Conservation (phyloP, 2,888 invertebrate species). For the Frankliniella fusca region DNA sequence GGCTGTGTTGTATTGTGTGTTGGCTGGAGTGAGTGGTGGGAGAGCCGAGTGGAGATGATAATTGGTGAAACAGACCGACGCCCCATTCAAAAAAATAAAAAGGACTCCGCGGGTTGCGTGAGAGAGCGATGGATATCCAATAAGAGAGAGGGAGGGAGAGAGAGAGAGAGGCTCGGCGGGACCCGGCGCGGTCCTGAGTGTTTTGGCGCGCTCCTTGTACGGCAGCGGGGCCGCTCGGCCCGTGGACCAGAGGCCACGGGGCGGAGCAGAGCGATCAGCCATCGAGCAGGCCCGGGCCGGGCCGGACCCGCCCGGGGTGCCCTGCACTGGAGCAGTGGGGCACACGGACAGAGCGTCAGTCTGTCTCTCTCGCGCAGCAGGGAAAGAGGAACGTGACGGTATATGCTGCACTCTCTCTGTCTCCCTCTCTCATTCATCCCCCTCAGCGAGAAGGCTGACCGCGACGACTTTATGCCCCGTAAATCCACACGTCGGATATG, state of each 20-base stretch:
- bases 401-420: too few species aligned
- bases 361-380: too few species aligned
- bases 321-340: neutral
- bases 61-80: constrained; percentile 23
- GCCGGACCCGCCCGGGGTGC: neutral
- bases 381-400: too few species aligned
- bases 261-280: neutral
- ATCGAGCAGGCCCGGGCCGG: neutral
- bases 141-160: neutral
- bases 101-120: too few species aligned
- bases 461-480: too few species aligned
- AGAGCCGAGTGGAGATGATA: neutral
- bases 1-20: too few species aligned
- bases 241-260: neutral
- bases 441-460: too few species aligned
- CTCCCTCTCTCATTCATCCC: too few species aligned
- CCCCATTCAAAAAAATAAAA: neutral
- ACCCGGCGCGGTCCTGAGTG: neutral
- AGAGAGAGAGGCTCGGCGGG: neutral
- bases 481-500: too few species aligned
- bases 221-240: constrained; percentile 1
- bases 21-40: too few species aligned
- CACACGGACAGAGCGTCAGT: too few species aligned
- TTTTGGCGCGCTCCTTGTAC: constrained; percentile 7
- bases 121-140: neutral